Base-by-base conservation (phyloP, 2,797 vertebrate species). In the Sebastes matsubarae region DNA sequence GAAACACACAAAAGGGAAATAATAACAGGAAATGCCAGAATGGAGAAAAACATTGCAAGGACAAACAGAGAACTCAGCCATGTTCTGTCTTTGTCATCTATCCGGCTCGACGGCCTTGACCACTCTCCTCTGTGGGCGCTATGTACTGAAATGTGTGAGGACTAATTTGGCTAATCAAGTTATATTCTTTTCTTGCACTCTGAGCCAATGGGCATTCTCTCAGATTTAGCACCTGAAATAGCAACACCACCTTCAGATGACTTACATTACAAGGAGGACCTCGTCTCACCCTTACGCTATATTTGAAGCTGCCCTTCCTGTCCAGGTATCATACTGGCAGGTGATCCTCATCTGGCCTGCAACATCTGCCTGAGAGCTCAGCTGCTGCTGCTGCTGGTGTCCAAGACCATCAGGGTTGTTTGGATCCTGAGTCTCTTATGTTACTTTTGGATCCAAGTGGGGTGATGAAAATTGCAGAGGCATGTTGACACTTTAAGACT, bases 51-150 rank as follows among this genome's bases (percentile, higher is more conserved):
- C 36, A 55, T 6, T 25, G 27, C 5, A 73, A 77, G n/a, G 58
- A 58, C 34, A 73, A 50, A 52, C 38, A 72, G 14, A 60, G 52
- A 59, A 34, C 2, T 29, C 46, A 64, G 8, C 14, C 57, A 29
- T 67, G 16, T 67, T 77, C 36, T 77, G 25, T 77, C 30, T 78
- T 59, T 75, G 34, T 27, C 30, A 10, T 76, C 70, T 61, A 4
- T 67, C 70, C 18, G 6, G 14, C 20, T 71, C 46, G 27, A 13
- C 24, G 30, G 36, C 16, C 24, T 27, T 27, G 58, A 30, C 24
- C 14, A 20, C 27, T 27, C 54, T 57, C 60, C 54, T 57, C 66
- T 63, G 4, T 50, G 29, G 29, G 16, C 63, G 27, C 58, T 25
- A 13, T 75, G 42, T 18, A 32, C n/a, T 70, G 29, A 30, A 46